Evolutionary conservation across 2,113 vertebrate genomes (phyloP).

Genomic region (Proteles cristata): DNA sequence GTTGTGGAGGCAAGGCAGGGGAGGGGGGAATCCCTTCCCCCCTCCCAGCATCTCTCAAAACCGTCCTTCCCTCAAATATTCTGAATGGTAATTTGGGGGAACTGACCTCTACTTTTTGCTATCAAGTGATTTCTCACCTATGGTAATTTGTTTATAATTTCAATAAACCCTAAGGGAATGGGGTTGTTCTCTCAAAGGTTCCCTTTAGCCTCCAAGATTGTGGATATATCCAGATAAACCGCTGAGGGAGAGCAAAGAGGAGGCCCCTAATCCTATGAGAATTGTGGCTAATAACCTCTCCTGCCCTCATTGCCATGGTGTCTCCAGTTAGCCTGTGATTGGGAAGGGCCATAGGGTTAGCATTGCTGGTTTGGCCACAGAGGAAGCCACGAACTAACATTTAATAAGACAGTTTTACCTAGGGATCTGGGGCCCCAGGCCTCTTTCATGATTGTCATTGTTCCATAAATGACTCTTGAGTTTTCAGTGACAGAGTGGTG

Average conservation of each 20-base stretch:
- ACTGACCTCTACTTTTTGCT: not conserved
- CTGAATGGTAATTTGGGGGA: not conserved
- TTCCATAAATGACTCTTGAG: not conserved
- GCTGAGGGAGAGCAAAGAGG: not conserved
- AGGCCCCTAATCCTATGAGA: not conserved
- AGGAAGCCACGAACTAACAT: not conserved
- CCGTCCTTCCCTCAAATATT: not conserved
- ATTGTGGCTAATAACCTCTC: not conserved
- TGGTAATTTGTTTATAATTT: constrained; percentile 23
- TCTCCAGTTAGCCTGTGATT: not conserved
- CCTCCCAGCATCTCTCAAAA: not conserved
- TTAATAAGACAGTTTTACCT: not conserved
- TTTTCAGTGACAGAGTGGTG: not conserved
- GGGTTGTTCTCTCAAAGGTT: not conserved
- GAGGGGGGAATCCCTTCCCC: too few species aligned
- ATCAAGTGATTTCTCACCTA: not conserved
- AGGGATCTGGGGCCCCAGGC: not conserved
- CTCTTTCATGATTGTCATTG: not conserved
- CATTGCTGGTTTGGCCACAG: not conserved
- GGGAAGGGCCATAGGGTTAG: not conserved
- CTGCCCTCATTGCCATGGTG: not conserved
- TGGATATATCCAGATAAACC: not conserved
- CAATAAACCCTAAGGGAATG: not conserved
- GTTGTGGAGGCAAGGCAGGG: not conserved
- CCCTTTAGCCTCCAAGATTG: not conserved